These are phyloP conservation scores for Lepidocyrtinus sp. DNA, from an alignment of 2,888 invertebrate species.

Conservation along the genomic window DNA sequence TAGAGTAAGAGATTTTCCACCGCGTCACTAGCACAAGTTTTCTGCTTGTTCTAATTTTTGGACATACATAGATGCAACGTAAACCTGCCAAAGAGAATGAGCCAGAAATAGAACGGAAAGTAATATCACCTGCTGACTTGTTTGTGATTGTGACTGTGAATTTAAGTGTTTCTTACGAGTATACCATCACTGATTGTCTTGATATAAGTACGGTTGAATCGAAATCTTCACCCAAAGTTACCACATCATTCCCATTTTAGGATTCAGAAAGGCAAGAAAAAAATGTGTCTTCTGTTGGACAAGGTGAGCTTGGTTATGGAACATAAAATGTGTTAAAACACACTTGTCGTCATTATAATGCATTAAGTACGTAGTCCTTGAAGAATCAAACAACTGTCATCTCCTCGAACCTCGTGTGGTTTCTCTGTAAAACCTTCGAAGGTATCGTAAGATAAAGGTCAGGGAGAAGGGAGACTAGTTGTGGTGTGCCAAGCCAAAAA, in stretches of 20 bases:
- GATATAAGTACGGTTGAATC: constrained; percentile 31
- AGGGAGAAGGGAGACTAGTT: background rate
- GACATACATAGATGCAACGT: too few species aligned
- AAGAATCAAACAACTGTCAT: constrained; percentile 2
- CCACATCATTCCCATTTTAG: constrained; percentile 31
- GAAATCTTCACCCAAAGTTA: constrained; percentile 33
- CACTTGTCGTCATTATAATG: background rate
- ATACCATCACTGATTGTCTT: constrained; percentile 15
- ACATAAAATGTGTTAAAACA: background rate
- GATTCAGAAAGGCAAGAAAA: background rate
- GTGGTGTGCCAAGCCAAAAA: constrained; percentile 35
- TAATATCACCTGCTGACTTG: too few species aligned
- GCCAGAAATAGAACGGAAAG: too few species aligned
- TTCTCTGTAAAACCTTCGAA: background rate
- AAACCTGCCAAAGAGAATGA: too few species aligned
- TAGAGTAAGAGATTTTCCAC: too few species aligned
- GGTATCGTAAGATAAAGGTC: constrained; percentile 39
- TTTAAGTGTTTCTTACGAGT: too few species aligned
- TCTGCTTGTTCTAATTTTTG: too few species aligned
- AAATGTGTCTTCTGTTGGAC: too few species aligned
- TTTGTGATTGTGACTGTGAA: too few species aligned
- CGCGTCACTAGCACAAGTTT: too few species aligned
- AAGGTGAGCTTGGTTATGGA: background rate
- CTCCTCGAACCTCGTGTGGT: background rate
- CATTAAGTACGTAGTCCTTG: constrained; percentile 8